A percentile compares a stretch with the other conserved stretches of the same genome.
Conservation (phyloP, 2,797 vertebrate species). For the Syncerus caffer region DNA sequence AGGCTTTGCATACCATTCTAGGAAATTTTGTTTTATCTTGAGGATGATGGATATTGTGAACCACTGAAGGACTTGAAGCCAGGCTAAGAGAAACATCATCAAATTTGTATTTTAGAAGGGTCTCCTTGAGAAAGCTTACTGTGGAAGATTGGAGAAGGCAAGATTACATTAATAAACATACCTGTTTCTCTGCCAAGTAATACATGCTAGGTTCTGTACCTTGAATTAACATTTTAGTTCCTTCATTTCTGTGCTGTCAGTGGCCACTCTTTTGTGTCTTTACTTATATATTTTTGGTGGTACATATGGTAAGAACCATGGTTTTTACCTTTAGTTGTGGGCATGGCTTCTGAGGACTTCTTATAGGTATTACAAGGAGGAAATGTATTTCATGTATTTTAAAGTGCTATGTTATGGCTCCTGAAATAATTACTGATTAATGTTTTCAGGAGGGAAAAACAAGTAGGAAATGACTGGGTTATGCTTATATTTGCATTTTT, state of each 20-base stretch:
- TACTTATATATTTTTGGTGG: background rate
- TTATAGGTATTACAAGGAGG: background rate
- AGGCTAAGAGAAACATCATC: background rate
- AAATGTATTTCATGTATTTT: background rate
- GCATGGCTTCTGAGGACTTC: background rate
- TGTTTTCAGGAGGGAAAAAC: conserved; percentile 30
- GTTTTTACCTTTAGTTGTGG: background rate
- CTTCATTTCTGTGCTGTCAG: background rate
- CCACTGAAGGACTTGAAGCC: background rate
- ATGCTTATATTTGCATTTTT: background rate
- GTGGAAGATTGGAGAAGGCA: background rate
- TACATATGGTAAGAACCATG: background rate
- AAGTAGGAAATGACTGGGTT: background rate
- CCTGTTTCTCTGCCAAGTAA: background rate
- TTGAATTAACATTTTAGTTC: background rate
- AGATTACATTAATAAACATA: background rate
- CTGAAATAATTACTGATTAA: conserved; percentile 2
- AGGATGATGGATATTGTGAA: background rate
- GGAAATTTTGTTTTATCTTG: background rate
- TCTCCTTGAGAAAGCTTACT: background rate
- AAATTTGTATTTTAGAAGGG: conserved; percentile 4
- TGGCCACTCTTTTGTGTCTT: background rate
- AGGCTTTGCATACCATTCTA: background rate
- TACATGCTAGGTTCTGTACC: background rate
- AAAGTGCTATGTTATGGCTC: background rate